These are phyloP conservation scores for Abramis brama DNA, from an alignment of 2,113 vertebrate species.

Conservation along the genomic window DNA sequence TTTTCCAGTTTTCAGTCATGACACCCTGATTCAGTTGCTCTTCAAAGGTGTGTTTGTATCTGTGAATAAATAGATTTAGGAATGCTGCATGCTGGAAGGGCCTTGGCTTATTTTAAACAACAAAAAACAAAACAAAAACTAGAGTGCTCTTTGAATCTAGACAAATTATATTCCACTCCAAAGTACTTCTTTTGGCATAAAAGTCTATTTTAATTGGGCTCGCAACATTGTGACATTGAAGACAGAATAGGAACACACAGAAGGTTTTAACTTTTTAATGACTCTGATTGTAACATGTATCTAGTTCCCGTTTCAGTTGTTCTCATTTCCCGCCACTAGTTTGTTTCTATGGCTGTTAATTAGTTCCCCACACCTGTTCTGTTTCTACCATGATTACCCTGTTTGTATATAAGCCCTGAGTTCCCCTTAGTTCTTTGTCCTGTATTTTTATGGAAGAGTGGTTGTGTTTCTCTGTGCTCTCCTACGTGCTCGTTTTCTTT, in stretches of 20 bases:
- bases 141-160: neutral
- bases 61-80: neutral
- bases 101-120: neutral
- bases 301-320: too few species aligned
- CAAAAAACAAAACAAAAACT: neutral
- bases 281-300: neutral
- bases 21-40: neutral
- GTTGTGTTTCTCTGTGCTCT: too few species aligned
- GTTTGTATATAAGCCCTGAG: too few species aligned
- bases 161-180: neutral
- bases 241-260: neutral
- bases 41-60: neutral
- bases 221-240: neutral
- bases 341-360: too few species aligned
- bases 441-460: too few species aligned
- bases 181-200: neutral
- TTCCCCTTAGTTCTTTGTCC: too few species aligned
- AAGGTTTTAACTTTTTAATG: neutral
- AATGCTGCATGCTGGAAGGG: neutral
- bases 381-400: too few species aligned
- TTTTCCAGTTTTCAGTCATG: neutral
- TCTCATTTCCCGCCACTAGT: too few species aligned
- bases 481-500: too few species aligned
- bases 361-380: too few species aligned
- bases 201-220: neutral